Evolutionary conservation across 2,113 vertebrate species (phyloP).

Genomic region (Mohoua ochrocephala): DNA sequence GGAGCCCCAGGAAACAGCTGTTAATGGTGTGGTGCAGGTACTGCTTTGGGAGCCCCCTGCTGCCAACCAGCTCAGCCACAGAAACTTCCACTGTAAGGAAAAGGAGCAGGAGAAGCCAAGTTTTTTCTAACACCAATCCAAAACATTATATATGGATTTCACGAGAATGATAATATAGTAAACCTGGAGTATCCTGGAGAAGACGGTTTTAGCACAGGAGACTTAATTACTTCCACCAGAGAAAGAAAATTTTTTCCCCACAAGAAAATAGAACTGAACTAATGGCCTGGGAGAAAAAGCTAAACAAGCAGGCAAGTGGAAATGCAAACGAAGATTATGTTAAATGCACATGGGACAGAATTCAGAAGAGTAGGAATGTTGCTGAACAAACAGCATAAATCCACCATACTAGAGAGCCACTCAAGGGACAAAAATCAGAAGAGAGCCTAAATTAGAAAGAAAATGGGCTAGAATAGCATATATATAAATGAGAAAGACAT

Average conservation of each 20-base stretch:
- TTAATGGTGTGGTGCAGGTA: not conserved
- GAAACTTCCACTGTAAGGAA: not conserved
- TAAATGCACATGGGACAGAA: not conserved
- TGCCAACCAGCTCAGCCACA: not conserved
- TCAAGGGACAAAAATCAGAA: not conserved
- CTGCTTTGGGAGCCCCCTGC: not conserved
- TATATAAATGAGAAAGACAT: not conserved
- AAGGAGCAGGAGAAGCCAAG: not conserved
- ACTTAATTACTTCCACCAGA: not conserved
- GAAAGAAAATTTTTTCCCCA: not conserved
- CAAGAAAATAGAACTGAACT: not conserved
- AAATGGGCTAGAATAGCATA: not conserved
- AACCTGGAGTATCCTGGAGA: not conserved
- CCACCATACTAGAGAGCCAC: not conserved
- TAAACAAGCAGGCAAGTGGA: not conserved
- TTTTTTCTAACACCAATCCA: not conserved
- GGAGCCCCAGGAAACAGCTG: not conserved
- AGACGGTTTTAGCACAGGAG: not conserved
- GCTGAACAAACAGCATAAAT: slow-evolving; percentile 35
- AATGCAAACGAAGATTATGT: slow-evolving; percentile 21
- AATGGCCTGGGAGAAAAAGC: not conserved
- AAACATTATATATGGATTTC: not conserved
- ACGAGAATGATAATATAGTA: not conserved
- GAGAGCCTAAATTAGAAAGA: not conserved
- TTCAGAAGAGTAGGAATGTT: not conserved